Percentiles rank a stretch among this genome's conserved stretches.
These are phyloP conservation scores for Acanthisitta chloris DNA, from an alignment of 2,113 vertebrate genomes.

Conservation along the genomic window DNA sequence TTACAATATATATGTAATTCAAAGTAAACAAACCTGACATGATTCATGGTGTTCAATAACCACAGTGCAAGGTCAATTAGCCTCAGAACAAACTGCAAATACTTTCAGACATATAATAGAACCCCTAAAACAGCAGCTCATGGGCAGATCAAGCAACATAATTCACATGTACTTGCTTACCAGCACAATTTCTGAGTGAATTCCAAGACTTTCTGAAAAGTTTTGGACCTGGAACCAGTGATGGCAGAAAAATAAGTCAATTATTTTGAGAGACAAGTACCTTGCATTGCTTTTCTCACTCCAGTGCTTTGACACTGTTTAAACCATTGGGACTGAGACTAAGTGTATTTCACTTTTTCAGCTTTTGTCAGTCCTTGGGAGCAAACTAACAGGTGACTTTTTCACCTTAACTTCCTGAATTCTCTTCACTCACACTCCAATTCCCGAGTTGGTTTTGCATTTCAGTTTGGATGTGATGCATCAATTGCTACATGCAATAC, in stretches of 20 bases:
- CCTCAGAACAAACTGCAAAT: background rate
- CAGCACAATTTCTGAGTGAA: background rate
- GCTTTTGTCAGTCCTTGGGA: background rate
- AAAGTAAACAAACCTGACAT: background rate
- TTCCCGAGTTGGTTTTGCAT: background rate
- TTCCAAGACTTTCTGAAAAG: background rate
- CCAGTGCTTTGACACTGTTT: background rate
- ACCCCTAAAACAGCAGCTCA: background rate
- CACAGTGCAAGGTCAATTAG: conserved; percentile 5
- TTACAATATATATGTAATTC: background rate
- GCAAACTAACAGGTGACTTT: background rate
- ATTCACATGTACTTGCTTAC: background rate
- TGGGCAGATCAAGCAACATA: background rate
- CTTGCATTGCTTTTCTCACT: background rate
- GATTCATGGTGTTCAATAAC: conserved; percentile 10
- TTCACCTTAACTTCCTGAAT: background rate
- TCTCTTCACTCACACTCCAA: background rate
- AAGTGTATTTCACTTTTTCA: background rate
- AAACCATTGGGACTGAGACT: background rate
- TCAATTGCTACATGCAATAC: background rate
- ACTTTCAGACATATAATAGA: background rate
- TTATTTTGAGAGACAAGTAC: background rate
- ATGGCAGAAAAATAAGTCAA: background rate
- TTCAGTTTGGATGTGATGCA: background rate
- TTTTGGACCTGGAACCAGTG: background rate